These are phyloP conservation scores for Trypoxylon attenuatum DNA, from an alignment of 2,888 invertebrate species.

Conservation along the genomic window DNA sequence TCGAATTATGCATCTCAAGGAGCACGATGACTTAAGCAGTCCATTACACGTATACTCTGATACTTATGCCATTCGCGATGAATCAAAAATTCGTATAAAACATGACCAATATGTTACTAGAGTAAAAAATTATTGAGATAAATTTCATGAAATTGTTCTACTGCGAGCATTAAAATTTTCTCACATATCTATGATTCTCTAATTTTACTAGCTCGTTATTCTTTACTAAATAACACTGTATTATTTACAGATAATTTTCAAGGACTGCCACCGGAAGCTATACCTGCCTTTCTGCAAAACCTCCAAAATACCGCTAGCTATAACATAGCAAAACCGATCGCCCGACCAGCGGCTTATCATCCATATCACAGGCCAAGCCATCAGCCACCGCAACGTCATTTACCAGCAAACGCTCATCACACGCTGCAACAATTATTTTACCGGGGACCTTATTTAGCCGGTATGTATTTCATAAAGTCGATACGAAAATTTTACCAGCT, in stretches of 20 bases:
- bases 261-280: constrained; percentile 66
- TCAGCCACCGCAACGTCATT: constrained; percentile 70
- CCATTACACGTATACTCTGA: constrained; percentile 51
- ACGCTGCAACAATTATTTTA: constrained; percentile 85
- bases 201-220: no score
- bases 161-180: background rate
- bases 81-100: constrained; percentile 1
- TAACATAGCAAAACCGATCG: constrained; percentile 88
- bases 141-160: no score
- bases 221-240: background rate
- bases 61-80: constrained; percentile 32
- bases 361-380: constrained; percentile 81
- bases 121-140: background rate
- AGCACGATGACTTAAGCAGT: constrained; percentile 50
- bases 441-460: constrained; percentile 88
- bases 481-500: no score
- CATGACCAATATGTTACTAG: background rate
- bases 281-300: constrained; percentile 70
- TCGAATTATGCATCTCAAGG: constrained; percentile 61
- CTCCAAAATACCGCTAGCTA: constrained; percentile 76
- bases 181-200: no score
- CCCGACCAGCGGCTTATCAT: constrained; percentile 81
- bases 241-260: constrained; percentile 67
- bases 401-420: constrained; percentile 70
- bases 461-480: constrained; percentile 74